Conservation (phyloP, 2,797 vertebrate species). For the Sphaeramia orbicularis region DNA sequence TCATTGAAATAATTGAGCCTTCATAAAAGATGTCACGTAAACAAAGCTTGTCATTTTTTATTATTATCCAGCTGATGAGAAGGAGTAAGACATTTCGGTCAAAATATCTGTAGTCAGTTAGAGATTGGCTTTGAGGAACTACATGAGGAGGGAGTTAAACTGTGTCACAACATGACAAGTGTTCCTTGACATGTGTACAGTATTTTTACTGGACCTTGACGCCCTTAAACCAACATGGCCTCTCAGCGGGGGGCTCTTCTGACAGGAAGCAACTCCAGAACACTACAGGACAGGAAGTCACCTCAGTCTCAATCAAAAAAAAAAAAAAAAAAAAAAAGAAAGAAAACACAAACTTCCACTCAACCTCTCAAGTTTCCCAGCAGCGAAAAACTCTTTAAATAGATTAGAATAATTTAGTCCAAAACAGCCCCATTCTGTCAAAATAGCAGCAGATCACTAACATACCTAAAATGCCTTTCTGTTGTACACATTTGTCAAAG, state of each 20-base stretch:
- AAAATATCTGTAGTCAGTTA: conserved; percentile 25
- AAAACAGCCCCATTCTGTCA: conserved; percentile 83
- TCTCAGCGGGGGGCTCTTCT: conserved; percentile 64
- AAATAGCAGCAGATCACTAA: conserved; percentile 76
- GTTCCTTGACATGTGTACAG: conserved; percentile 70
- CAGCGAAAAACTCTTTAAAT: conserved; percentile 75
- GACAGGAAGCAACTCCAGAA: conserved; percentile 77
- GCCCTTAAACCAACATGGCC: conserved; percentile 67
- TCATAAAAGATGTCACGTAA: conserved; percentile 1
- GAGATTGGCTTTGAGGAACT: not conserved
- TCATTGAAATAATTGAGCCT: not conserved
- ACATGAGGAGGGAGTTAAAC: conserved; percentile 50
- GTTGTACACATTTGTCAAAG: conserved; percentile 79
- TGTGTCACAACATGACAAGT: conserved; percentile 43
- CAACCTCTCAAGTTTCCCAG: conserved; percentile 68
- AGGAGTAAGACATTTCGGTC: conserved; percentile 12
- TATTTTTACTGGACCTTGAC: conserved; percentile 68
- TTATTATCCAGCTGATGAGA: conserved; percentile 15
- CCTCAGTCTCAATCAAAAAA: conserved; percentile 71
- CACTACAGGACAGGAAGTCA: conserved; percentile 76
- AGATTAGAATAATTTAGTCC: conserved; percentile 80
- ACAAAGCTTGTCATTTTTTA: conserved; percentile 16
- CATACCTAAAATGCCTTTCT: conserved; percentile 79
- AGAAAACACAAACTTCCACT: conserved; percentile 57
- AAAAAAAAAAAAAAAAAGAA: conserved; percentile 41